Evolutionary conservation across 1,140 invertebrate genomes (phyloP), one percentile per base, ranked within the genome.

Genomic region (Sinella curviseta): DNA sequence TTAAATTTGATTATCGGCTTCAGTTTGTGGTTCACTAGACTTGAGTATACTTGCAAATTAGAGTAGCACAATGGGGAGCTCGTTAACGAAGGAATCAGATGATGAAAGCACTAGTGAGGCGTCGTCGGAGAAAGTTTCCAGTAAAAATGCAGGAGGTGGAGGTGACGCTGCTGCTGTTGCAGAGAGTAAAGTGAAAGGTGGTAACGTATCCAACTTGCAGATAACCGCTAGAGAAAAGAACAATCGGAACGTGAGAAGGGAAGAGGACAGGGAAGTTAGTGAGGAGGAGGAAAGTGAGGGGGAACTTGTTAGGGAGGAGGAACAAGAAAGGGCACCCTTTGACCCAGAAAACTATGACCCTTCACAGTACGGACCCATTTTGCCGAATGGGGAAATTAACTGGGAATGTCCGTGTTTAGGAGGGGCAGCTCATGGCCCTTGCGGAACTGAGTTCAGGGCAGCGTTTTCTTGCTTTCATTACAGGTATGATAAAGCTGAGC

Each of bases 331-430:
- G n/a, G 34, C 36, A 48, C 74, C 74, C 4, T 57, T 74, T 76
- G 76, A 81, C 57, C 92, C 93, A 4, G 90, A 92, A 83, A 90
- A 91, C 17, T 84, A 84, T 31, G 85, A 86, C 79, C 93, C 94
- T 82, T 90, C 91, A 8, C 89, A 91, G 76, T 91, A 92, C 78
- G 96, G 97, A 34, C 87, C 97, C 0, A 92, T 98, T 78, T 88
- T 94, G 35, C 89, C 92, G 0, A 94, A 95, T 88, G 97, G 97
- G 4, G 92, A 94, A 70, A 97, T 99, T 78, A 99, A 99, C 87
- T 99, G 96, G 96, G 93, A 93, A 85, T 99, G 97, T 85, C 97
- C 97, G 0, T 99, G 97, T 87, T 89, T 98, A 26, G 97, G 97
- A 33, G 95, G 95, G 20, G 97, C 97, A 94, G 94, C 96, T 3